phyloP scores from a whole-genome alignment of 2,797 vertebrate species.

The Rhincodon typus region DNA sequence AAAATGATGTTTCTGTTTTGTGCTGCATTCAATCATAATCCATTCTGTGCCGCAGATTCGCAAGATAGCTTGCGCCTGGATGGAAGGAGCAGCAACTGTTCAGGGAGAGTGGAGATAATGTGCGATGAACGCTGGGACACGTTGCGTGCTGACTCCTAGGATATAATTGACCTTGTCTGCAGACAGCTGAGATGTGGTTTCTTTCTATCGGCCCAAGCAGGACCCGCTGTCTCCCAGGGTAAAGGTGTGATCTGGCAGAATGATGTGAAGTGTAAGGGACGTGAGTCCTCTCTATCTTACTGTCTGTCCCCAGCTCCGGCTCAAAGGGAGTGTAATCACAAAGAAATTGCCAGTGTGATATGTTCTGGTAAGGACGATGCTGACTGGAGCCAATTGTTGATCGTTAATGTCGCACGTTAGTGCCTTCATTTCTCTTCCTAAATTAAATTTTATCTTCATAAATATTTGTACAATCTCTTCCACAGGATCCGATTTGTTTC shows the following conservation, averaged over 20 bases:
- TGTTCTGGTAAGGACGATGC: neutral
- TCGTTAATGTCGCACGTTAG: neutral
- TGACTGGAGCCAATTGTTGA: too few relatives aligned
- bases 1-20: neutral
- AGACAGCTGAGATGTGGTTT: neutral
- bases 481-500: neutral
- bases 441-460: neutral
- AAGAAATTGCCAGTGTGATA: neutral
- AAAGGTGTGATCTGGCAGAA: neutral
- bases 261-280: neutral
- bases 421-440: neutral
- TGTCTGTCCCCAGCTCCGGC: neutral
- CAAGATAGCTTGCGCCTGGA: neutral
- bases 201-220: neutral
- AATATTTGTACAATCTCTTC: neutral
- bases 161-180: neutral
- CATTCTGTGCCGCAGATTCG: neutral
- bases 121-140: neutral
- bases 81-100: neutral
- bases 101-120: neutral
- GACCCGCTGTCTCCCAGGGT: neutral
- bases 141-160: neutral
- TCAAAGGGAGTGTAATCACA: neutral
- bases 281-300: neutral
- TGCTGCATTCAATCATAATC: neutral